A percentile compares a stretch with the other conserved stretches of the same genome.
Evolutionary conservation across 2,797 vertebrate genomes (phyloP).

Genomic region (Odontamblyopus lacepedii): DNA sequence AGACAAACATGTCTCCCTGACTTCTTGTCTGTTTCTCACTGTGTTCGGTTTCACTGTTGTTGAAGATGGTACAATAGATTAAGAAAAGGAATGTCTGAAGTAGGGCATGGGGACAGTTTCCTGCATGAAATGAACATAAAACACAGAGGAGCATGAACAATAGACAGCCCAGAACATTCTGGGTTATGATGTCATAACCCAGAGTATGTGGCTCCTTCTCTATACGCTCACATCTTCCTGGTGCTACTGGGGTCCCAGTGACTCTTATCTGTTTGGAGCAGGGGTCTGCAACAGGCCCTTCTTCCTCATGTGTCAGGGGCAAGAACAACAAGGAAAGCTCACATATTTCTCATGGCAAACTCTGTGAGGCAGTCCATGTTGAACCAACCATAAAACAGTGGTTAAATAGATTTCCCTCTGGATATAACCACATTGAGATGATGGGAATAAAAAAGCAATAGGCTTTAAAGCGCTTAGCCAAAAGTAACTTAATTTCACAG

Average conservation of each 20-base stretch:
- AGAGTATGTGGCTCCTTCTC: neutral
- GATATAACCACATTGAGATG: conserved; percentile 27
- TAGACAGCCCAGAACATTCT: neutral
- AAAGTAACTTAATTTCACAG: conserved; percentile 20
- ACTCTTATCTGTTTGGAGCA: conserved; percentile 52
- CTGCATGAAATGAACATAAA: conserved; percentile 37
- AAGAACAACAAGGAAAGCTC: conserved; percentile 14
- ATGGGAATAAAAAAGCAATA: neutral
- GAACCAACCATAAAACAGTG: conserved; percentile 43
- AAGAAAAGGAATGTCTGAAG: neutral
- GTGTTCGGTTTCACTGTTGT: neutral
- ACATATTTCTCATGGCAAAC: conserved; percentile 29
- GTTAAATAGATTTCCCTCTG: conserved; percentile 45
- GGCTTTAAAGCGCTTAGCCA: neutral
- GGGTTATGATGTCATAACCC: neutral
- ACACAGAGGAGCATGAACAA: neutral
- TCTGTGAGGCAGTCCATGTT: conserved; percentile 29
- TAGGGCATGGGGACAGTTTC: conserved; percentile 13
- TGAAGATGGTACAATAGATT: neutral
- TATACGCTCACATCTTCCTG: conserved; percentile 35
- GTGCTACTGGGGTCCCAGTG: conserved; percentile 45
- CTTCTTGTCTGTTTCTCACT: neutral
- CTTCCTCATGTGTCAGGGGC: conserved; percentile 19
- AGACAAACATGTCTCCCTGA: conserved; percentile 9
- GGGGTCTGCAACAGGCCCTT: conserved; percentile 26